Base-by-base conservation (phyloP, 2,888 invertebrate species). In the Andrena trimmerana region DNA sequence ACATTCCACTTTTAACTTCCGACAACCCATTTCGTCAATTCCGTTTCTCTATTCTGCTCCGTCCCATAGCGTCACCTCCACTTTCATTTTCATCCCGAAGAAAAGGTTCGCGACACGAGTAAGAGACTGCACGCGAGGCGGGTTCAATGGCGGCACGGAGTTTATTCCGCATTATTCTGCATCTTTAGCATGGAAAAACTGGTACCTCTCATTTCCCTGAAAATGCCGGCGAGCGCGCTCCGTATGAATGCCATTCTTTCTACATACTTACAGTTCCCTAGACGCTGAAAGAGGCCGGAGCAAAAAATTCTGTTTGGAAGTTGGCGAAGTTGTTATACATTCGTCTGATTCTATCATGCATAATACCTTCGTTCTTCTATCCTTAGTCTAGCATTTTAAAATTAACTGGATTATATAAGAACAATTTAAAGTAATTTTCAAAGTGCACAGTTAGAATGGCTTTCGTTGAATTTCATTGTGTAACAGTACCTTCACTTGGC, bases 61-160 rank as follows among this genome's bases (percentile, higher is more conserved):
- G 69, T 62, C 67, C 62, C 48, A 50, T 66, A 67, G 62, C 52
- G 62, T 70, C 59, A 27, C 65, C 65, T 52, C 50, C 33, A 62
- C 83, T 70, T 74, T 63, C 73, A 57, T 72, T 73, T 67, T 70
- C 69, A 20, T 57, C 62, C 54, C n/a, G 52, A 75, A 52, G 60
- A 66, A 70, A 65, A 66, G 73, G 50, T 63, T 68, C 71, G 36
- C 72, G 57, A 71, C 59, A 72, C 63, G 48, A 65, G 54, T 59
- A 20, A 68, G 54, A 62, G 59, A 50, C 42, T 54, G 24, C 54
- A 54, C 54, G 20, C 68, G 16, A 50, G n/a, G 59, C 33, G 24
- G 57, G 65, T 67, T 70, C 79, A 60, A 75, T 31, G 29, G 62
- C 70, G 16, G 42, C 27, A 7, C 20, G 7, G 70, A 16, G 16